Evolutionary conservation across 2,797 vertebrate genomes (phyloP).

Genomic region (Anguilla pacifica): DNA sequence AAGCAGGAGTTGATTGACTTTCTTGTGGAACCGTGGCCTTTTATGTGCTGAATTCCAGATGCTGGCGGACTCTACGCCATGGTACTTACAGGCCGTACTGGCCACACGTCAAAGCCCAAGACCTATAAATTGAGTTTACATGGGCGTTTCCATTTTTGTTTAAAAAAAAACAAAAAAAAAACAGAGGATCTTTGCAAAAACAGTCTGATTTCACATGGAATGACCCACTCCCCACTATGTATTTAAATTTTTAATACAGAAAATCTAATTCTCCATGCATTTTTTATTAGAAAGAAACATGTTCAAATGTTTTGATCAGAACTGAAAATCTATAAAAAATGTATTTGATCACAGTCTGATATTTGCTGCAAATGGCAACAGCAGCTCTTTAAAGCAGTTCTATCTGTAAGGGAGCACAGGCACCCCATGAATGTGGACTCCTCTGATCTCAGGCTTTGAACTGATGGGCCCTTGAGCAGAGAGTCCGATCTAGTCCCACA

Average conservation of each 20-base stretch:
- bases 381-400: slow-evolving; percentile 54
- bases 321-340: slow-evolving; percentile 5
- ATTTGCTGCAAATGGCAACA: slow-evolving; percentile 62
- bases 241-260: neutral
- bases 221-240: neutral
- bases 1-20: neutral
- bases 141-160: neutral
- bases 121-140: neutral
- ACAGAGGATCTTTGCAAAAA: neutral
- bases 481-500: neutral
- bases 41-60: neutral
- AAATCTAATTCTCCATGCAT: neutral
- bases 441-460: slow-evolving; percentile 59
- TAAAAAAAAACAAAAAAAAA: neutral
- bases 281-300: neutral
- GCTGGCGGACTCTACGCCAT: neutral
- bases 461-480: slow-evolving; percentile 29
- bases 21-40: neutral
- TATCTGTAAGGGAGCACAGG: slow-evolving; percentile 42
- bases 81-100: neutral
- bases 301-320: neutral
- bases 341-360: slow-evolving; percentile 9
- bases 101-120: neutral
- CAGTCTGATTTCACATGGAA: slow-evolving; percentile 5
- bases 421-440: slow-evolving; percentile 57